Percentiles rank a stretch among this genome's conserved stretches.
phyloP scores from a whole-genome alignment of 2,797 vertebrate genomes.

The Sphaeramia orbicularis region DNA sequence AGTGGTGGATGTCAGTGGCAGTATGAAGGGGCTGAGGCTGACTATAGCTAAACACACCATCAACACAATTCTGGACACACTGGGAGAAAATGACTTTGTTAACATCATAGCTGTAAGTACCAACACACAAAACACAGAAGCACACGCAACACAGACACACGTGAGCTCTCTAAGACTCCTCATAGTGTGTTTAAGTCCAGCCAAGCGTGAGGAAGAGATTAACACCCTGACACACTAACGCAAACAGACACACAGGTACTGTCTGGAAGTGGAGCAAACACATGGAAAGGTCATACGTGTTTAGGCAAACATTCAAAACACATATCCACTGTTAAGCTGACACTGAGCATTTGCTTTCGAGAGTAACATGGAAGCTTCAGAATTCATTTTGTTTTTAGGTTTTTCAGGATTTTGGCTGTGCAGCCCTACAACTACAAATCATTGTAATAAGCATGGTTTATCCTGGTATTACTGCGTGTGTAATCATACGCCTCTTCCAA shows the following conservation, averaged over 20 bases:
- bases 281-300: neutral
- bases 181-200: slow-evolving; percentile 8
- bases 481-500: slow-evolving; percentile 64
- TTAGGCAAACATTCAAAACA: neutral
- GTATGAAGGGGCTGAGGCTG: slow-evolving; percentile 95
- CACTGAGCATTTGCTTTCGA: neutral
- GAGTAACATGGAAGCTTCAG: slow-evolving; percentile 6
- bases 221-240: slow-evolving; percentile 27
- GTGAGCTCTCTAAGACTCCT: neutral
- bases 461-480: slow-evolving; percentile 68
- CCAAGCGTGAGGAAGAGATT: slow-evolving; percentile 23
- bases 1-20: slow-evolving; percentile 93
- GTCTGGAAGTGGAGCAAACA: neutral
- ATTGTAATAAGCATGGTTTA: slow-evolving; percentile 70
- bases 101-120: slow-evolving; percentile 92
- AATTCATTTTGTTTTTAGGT: slow-evolving; percentile 23
- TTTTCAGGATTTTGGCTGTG: slow-evolving; percentile 52
- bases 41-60: slow-evolving; percentile 97
- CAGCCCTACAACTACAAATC: slow-evolving; percentile 43
- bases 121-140: neutral
- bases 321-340: neutral
- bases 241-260: slow-evolving; percentile 1
- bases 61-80: slow-evolving; percentile 92
- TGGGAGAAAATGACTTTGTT: slow-evolving; percentile 97
- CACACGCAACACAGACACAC: neutral